A percentile compares a stretch with the other conserved stretches of the same genome.
These are phyloP conservation scores for Volucella zonaria DNA, from an alignment of 2,888 invertebrate species.

Conservation along the genomic window DNA sequence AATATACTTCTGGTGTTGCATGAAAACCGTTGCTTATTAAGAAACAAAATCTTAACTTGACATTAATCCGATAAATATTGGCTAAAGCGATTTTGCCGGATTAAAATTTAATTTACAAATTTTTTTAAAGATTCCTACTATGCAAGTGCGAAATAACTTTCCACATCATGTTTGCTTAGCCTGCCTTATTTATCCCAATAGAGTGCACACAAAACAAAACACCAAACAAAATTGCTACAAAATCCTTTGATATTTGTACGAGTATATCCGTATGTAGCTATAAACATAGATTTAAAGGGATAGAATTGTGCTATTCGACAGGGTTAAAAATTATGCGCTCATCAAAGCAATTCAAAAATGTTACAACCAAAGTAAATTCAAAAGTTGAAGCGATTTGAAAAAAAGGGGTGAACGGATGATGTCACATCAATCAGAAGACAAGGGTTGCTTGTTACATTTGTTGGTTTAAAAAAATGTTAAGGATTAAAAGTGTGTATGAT, in stretches of 20 bases:
- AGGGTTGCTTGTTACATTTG: conserved; percentile 57
- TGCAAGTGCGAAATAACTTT: conserved; percentile 36
- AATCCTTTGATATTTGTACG: conserved; percentile 52
- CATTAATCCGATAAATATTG: conserved; percentile 83
- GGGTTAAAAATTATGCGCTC: conserved; percentile 57
- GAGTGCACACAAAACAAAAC: conserved; percentile 41
- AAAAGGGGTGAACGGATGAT: conserved; percentile 53
- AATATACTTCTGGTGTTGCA: no score
- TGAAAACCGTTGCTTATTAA: conserved; percentile 11
- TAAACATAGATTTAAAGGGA: conserved; percentile 4
- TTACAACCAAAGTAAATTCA: conserved; percentile 70
- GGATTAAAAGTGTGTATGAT: conserved; percentile 60
- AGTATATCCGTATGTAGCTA: conserved; percentile 25
- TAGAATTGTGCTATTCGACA: conserved; percentile 8
- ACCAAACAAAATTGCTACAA: conserved; percentile 62
- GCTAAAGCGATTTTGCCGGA: conserved; percentile 82
- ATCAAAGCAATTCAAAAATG: conserved; percentile 60
- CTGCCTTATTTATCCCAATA: conserved; percentile 42
- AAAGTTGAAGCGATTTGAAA: conserved; percentile 49
- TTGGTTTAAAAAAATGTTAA: conserved; percentile 48
- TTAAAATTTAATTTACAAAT: conserved; percentile 78
- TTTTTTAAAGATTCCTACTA: conserved; percentile 64
- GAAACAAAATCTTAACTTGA: conserved; percentile 76
- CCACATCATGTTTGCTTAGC: conserved; percentile 61
- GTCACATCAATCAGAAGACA: background rate